phyloP scores from a whole-genome alignment of 2,113 vertebrate species.

The Petaurus breviceps region DNA sequence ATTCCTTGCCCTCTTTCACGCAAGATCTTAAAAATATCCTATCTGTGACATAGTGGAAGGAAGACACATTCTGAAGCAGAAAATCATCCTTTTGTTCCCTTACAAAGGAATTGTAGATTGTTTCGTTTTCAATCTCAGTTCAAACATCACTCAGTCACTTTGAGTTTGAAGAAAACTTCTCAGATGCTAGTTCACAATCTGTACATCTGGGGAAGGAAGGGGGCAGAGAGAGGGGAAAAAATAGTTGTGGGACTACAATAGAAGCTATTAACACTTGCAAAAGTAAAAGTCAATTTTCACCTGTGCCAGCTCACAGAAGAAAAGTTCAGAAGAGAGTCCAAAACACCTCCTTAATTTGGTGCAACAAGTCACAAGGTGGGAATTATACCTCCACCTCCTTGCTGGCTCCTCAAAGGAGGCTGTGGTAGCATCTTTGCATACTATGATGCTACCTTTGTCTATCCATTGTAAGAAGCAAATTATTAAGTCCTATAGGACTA shows the following conservation, averaged over 20 bases:
- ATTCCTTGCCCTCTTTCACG: background rate
- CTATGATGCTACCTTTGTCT: background rate
- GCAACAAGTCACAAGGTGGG: conserved; percentile 30
- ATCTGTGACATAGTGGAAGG: background rate
- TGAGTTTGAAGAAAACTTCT: conserved; percentile 4
- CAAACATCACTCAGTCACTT: background rate
- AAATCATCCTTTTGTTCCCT: background rate
- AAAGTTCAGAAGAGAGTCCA: background rate
- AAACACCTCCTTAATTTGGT: background rate
- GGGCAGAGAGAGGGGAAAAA: background rate
- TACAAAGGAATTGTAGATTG: background rate
- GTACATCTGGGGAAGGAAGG: background rate
- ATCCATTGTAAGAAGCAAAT: background rate
- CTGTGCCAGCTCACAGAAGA: background rate
- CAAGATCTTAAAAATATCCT: background rate
- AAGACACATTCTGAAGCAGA: background rate
- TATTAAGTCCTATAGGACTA: rapidly evolving
- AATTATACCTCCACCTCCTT: background rate
- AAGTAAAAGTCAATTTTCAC: background rate
- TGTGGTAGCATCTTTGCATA: background rate
- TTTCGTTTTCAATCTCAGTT: background rate
- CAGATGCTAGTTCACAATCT: background rate
- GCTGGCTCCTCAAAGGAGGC: rapidly evolving
- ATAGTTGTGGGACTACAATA: background rate
- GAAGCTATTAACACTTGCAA: background rate